phyloP scores from a whole-genome alignment of 2,113 vertebrate genomes.

The Stomatorhinus ivindoensis region DNA sequence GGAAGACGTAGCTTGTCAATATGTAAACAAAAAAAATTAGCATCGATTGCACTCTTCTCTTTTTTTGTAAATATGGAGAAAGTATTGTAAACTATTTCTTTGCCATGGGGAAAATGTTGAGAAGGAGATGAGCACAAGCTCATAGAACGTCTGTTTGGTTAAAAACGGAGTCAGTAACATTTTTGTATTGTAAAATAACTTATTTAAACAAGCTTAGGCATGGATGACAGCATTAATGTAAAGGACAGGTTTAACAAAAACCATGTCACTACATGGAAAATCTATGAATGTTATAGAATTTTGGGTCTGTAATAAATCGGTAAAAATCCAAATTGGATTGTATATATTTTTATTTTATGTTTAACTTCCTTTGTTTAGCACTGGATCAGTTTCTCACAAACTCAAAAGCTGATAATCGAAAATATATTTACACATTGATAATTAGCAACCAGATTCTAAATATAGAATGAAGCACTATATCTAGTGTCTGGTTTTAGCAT shows the following conservation, averaged over 20 bases:
- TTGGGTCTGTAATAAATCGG: constrained; percentile 82
- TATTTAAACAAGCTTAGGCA: constrained; percentile 58
- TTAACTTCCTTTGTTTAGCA: background rate
- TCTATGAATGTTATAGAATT: constrained; percentile 72
- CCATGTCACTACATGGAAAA: constrained; percentile 87
- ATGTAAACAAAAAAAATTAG: constrained; percentile 69
- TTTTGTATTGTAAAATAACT: constrained; percentile 92
- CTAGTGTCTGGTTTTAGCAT: background rate
- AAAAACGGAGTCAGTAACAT: constrained; percentile 54
- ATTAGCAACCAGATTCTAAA: background rate
- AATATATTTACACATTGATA: background rate
- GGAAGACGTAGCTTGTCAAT: constrained; percentile 77
- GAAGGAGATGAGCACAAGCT: constrained; percentile 46
- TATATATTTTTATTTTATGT: background rate
- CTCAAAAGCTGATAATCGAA: background rate
- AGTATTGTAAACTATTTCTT: constrained; percentile 88
- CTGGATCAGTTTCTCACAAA: background rate
- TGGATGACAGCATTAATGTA: constrained; percentile 47
- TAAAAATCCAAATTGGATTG: constrained; percentile 40
- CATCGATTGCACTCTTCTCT: constrained; percentile 62
- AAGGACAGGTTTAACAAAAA: constrained; percentile 70
- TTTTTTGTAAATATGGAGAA: constrained; percentile 82
- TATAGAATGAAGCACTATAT: background rate
- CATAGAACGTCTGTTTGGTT: constrained; percentile 68
- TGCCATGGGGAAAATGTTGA: constrained; percentile 49